Evolutionary conservation across 2,113 vertebrate genomes (phyloP), one percentile per base, ranked within the genome.

Genomic region (Cheilinus undulatus): DNA sequence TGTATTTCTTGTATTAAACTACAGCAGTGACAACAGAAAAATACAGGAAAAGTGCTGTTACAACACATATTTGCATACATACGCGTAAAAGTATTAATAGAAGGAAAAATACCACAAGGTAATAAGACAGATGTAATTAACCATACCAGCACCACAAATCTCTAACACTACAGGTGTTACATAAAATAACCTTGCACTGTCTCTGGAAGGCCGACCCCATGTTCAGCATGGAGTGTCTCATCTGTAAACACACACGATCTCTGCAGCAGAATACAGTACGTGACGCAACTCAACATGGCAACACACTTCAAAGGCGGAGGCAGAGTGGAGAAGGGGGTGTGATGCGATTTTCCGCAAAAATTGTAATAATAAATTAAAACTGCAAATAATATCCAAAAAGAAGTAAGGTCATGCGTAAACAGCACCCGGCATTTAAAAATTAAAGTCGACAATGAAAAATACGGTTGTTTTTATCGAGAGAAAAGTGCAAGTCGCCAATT

Each of bases 241-340:
- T 87, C 86, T 78, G 69, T 70, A 20, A 2, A 8, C 3, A 4
- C 34, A 86, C 17, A 85, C 82, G 88, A 91, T 90, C 90, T 91
- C 72, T 72, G 88, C 88, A 84, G 86, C 85, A 90, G 76, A 88
- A 82, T 89, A 90, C 88, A 88, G 89, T 88, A 78, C 85, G 90
- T 92, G 91, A 91, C 90, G 91, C 77, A 87, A 87, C 83, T 63
- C 86, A 89, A 91, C 91, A 92, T 92, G 89, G 91, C 90, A 92
- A 91, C 89, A 90, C 84, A 80, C 86, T 91, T 90, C 88, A 88
- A 87, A 91, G 91, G 89, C 86, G 88, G 86, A 88, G 91, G 88
- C 68, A 80, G 78, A 58, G 87, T 69, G 82, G 78, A 34, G 78
- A 85, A 85, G 86, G 89, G 80, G 85, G 86, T 88, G 89, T 89